Percentiles rank a stretch among this genome's conserved stretches.
phyloP scores from a whole-genome alignment of 2,113 vertebrate species.

The Pseudonaja textilis region DNA sequence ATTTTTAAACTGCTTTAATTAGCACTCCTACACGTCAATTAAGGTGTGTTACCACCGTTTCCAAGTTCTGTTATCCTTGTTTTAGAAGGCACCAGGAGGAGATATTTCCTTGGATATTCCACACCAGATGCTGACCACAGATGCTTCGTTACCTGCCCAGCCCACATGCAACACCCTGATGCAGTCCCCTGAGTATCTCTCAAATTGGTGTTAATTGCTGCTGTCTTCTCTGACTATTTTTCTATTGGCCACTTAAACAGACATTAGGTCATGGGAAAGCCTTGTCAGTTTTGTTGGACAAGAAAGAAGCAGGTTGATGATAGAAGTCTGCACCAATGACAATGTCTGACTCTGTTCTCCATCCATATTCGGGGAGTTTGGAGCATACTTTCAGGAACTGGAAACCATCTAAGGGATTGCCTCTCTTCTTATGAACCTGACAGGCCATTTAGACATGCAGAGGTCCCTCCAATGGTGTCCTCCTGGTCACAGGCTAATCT shows the following conservation, averaged over 20 bases:
- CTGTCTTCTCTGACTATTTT: not conserved
- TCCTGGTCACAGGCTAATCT: not conserved
- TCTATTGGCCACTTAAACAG: not conserved
- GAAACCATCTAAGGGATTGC: not conserved
- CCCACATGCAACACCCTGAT: not conserved
- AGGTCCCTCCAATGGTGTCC: not conserved
- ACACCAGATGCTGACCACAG: not conserved
- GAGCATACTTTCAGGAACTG: not conserved
- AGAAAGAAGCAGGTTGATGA: not conserved
- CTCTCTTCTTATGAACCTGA: not conserved
- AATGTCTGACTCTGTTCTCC: not conserved
- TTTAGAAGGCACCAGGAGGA: not conserved
- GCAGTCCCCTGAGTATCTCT: not conserved
- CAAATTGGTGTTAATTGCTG: not conserved
- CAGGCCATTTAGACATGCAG: not conserved
- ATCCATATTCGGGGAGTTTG: not conserved
- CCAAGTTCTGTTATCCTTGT: not conserved
- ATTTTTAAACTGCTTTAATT: constrained; percentile 4
- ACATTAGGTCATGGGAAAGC: not conserved
- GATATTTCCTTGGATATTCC: not conserved
- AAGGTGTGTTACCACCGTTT: not conserved
- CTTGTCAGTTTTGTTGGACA: not conserved
- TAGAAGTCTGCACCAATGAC: not conserved
- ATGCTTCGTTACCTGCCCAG: not conserved
- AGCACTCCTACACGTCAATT: not conserved